Evolutionary conservation across 2,888 invertebrate genomes (phyloP).

Genomic region (Leptinotarsa rubiginosa): DNA sequence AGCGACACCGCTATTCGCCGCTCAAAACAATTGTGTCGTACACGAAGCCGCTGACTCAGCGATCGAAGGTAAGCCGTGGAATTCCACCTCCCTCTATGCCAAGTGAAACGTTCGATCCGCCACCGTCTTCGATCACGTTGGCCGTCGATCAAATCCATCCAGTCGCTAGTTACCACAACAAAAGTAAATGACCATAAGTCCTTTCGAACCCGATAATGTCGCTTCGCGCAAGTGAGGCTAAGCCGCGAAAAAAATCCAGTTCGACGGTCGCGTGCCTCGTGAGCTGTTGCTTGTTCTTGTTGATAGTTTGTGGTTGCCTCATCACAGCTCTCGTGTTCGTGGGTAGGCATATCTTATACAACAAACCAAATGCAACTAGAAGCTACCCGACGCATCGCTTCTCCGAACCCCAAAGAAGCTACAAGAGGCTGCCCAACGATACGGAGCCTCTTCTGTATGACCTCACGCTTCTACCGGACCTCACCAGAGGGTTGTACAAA

Average conservation of each 20-base stretch:
- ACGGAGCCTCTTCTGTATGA: conserved; percentile 75
- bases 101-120: conserved; percentile 47
- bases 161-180: conserved; percentile 19
- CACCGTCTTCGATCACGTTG: conserved; percentile 5
- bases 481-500: conserved; percentile 70
- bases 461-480: conserved; percentile 73
- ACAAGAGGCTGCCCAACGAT: conserved; percentile 70
- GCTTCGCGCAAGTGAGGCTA: conserved; percentile 33
- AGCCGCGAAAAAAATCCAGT: conserved; percentile 42
- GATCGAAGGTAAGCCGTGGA: conserved; percentile 31
- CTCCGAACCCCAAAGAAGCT: conserved; percentile 27
- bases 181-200: not conserved
- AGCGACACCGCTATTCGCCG: conserved; percentile 24
- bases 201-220: conserved; percentile 27
- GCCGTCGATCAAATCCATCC: not conserved
- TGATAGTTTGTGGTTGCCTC: conserved; percentile 60
- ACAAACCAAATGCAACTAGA: conserved; percentile 37
- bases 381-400: not conserved
- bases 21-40: not conserved
- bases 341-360: conserved; percentile 57
- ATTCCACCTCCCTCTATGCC: conserved; percentile 29
- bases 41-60: conserved; percentile 13
- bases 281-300: conserved; percentile 62
- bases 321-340: conserved; percentile 61
- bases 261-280: conserved; percentile 53